A percentile compares a stretch with the other conserved stretches of the same genome.
These are phyloP conservation scores for Brachylomia viminalis DNA, from an alignment of 2,888 invertebrate genomes.

Conservation along the genomic window DNA sequence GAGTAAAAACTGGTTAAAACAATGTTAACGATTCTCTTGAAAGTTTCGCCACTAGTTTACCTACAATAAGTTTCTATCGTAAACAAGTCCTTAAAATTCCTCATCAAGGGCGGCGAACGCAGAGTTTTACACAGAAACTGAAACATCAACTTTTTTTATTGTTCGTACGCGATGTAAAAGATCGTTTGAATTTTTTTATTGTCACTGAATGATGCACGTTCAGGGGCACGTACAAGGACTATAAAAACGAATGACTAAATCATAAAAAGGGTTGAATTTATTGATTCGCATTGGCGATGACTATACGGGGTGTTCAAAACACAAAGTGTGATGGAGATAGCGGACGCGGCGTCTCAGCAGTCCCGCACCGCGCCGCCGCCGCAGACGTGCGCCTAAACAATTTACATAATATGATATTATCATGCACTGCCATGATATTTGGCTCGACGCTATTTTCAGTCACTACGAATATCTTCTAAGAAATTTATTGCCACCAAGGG, in stretches of 20 bases:
- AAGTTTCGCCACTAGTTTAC: constrained; percentile 52
- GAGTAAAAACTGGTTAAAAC: constrained; percentile 40
- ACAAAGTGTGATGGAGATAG: constrained; percentile 50
- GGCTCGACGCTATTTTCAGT: constrained; percentile 74
- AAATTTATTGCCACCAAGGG: constrained; percentile 77
- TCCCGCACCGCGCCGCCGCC: background rate
- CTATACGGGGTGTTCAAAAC: constrained; percentile 70
- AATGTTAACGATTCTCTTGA: constrained; percentile 44
- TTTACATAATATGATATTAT: constrained; percentile 86
- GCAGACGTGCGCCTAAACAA: constrained; percentile 72
- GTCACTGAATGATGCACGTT: constrained; percentile 85
- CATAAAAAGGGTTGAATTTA: constrained; percentile 89
- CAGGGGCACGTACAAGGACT: constrained; percentile 82
- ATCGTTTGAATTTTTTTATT: constrained; percentile 85
- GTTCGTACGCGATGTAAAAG: constrained; percentile 81
- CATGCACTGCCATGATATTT: constrained; percentile 78
- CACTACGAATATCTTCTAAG: constrained; percentile 73
- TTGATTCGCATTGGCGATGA: constrained; percentile 87
- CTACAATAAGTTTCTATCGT: constrained; percentile 60
- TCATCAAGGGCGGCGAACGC: constrained; percentile 64
- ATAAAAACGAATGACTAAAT: constrained; percentile 88
- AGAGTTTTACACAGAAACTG: constrained; percentile 70
- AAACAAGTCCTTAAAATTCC: constrained; percentile 68
- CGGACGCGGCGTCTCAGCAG: constrained; percentile 25
- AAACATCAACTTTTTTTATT: constrained; percentile 77